Base-by-base conservation (phyloP, 1,140 invertebrate genomes). In the Drosophila bifasciata region DNA sequence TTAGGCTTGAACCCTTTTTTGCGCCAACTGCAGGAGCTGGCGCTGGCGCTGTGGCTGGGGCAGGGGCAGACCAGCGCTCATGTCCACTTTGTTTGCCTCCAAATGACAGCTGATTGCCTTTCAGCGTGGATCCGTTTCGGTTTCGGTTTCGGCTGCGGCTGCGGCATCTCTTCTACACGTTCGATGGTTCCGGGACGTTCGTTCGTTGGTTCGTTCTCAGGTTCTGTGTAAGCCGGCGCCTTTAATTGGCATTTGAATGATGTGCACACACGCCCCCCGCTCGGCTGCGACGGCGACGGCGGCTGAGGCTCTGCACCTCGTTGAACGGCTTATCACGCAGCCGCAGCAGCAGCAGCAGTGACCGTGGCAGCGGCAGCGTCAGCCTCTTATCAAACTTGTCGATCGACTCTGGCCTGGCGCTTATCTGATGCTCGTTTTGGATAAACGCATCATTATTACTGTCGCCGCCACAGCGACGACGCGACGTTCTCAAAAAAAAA, bases 201-300 rank as follows among this genome's bases (percentile, higher is more conserved):
- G 7, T n/a, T 50, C n/a, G 36, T 36, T 57, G 56, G 61, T 21
- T 41, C 44, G 60, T 81, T 85, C 80, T 85, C 81, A 86, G 83
- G 74, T 79, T 86, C 60, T 83, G 83, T 78, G 70, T 83, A 86
- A 64, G 83, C 78, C 83, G 83, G 83, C 83, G 78, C 83, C 83
- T 88, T 88, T 88, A 88, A 88, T 88, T 88, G 83, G 83, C 83
- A 88, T 88, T 88, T 88, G 83, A 88, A 88, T 88, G 83, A 88
- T 88, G 83, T 83, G 83, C 78, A 88, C 81, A 85, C 81, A 85
- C 77, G 62, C 63, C 53, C 48, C 36, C 40, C 23, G n/a, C 70
- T 56, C 70, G 32, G 32, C 11, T 40, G 13, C 44, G 23, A 15
- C 23, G 39, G 19, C 15, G 48, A 19, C 45, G 51, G 32, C 32